Evolutionary conservation across 2,888 invertebrate genomes (phyloP).

Genomic region (Exephanes ischioxanthus): DNA sequence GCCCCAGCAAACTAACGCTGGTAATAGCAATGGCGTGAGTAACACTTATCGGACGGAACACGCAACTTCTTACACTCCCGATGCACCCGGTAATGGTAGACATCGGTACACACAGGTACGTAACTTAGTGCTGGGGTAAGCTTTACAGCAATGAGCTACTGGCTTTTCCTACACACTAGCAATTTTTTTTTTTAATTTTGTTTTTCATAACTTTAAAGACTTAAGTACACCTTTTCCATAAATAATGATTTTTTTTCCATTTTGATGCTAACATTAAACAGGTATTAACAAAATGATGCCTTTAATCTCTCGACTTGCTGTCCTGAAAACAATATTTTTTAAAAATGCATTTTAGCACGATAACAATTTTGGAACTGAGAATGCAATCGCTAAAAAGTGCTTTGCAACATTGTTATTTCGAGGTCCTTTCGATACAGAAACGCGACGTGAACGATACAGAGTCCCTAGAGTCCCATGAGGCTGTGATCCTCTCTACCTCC

Average conservation of each 20-base stretch:
- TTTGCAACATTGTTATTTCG: conserved; percentile 19
- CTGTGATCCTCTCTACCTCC: background rate
- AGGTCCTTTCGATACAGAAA: conserved; percentile 63
- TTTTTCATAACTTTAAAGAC: background rate
- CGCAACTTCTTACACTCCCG: conserved; percentile 73
- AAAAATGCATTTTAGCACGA: too few relatives aligned
- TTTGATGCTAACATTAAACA: too few relatives aligned
- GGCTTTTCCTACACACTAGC: background rate
- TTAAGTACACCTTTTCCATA: too few relatives aligned
- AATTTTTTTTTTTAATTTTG: background rate
- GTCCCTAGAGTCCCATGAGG: background rate
- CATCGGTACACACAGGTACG: conserved; percentile 80
- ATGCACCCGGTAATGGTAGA: conserved; percentile 76
- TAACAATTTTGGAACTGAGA: background rate
- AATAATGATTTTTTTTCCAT: too few relatives aligned
- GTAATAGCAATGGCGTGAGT: conserved; percentile 68
- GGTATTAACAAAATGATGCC: too few relatives aligned
- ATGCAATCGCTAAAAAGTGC: background rate
- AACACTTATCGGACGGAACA: conserved; percentile 77
- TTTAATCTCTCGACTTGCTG: too few relatives aligned
- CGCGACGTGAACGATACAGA: background rate
- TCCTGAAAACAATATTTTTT: too few relatives aligned
- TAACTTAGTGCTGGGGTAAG: conserved; percentile 3
- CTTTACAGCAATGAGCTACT: background rate
- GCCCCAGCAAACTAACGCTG: conserved; percentile 75